Percentiles rank a stretch among this genome's conserved stretches.
Conservation (phyloP, 2,797 vertebrate genomes). For the Choloepus didactylus region DNA sequence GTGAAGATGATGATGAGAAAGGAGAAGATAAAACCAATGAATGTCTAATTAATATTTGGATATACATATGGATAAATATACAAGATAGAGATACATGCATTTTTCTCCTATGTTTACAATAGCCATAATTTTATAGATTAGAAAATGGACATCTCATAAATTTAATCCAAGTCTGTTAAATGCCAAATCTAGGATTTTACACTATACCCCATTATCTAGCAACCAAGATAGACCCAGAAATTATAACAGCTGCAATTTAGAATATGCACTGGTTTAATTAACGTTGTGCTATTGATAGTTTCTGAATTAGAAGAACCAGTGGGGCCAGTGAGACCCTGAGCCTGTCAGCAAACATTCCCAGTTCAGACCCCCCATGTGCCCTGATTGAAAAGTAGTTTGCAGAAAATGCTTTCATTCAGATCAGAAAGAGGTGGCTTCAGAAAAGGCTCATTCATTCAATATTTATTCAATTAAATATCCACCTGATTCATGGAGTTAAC, state of each 20-base stretch:
- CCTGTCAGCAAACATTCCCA: neutral
- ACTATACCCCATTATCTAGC: neutral
- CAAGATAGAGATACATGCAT: neutral
- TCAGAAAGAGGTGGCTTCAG: neutral
- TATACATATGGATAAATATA: neutral
- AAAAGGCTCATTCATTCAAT: conserved; percentile 31
- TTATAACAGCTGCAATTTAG: conserved; percentile 2
- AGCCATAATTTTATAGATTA: neutral
- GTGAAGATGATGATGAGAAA: neutral
- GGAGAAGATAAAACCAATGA: neutral
- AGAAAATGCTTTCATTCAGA: conserved; percentile 1
- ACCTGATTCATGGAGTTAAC: neutral
- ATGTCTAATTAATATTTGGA: neutral
- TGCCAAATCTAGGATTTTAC: neutral
- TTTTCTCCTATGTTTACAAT: neutral
- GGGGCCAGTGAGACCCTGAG: neutral
- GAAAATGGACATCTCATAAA: neutral
- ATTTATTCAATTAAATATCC: conserved; percentile 32
- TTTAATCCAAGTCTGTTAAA: conserved; percentile 1
- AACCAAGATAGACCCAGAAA: neutral
- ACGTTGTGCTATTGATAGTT: conserved; percentile 31
- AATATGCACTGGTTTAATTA: conserved; percentile 57
- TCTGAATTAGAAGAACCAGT: conserved; percentile 24
- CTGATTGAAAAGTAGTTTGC: conserved; percentile 38
- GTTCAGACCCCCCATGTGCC: neutral